A percentile compares a stretch with the other conserved stretches of the same genome.
Evolutionary conservation across 2,113 vertebrate genomes (phyloP).

Genomic region (Corydoras sp.): DNA sequence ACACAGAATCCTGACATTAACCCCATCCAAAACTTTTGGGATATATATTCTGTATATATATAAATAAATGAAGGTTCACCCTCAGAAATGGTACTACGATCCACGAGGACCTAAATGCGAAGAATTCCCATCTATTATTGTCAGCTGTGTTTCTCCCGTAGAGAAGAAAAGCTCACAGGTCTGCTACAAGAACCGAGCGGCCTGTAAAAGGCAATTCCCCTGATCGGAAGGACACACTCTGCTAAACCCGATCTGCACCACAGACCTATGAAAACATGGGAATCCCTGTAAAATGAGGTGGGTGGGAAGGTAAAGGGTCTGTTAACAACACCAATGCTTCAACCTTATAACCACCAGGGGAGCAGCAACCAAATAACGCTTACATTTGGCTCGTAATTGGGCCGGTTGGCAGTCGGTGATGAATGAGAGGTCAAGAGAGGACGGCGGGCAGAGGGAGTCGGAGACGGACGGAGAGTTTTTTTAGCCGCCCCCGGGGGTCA

Average conservation of each 20-base stretch:
- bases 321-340: constrained; percentile 50
- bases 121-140: constrained; percentile 1
- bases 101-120: not conserved
- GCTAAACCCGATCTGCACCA: constrained; percentile 50
- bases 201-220: constrained; percentile 40
- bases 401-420: constrained; percentile 17
- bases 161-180: constrained; percentile 9
- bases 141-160: constrained; percentile 27
- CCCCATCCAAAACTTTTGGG: too few relatives aligned
- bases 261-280: constrained; percentile 32
- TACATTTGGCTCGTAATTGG: constrained; percentile 21
- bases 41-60: too few relatives aligned
- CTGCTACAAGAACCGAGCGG: constrained; percentile 25
- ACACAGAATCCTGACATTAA: too few relatives aligned
- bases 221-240: constrained; percentile 40
- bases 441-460: not conserved
- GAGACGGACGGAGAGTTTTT: not conserved
- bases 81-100: too few relatives aligned
- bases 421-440: constrained; percentile 38
- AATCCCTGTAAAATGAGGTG: constrained; percentile 49
- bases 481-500: not conserved
- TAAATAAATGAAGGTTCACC: too few relatives aligned
- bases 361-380: constrained; percentile 41
- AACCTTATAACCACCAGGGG: constrained; percentile 56
- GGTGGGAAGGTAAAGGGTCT: constrained; percentile 39